These are phyloP conservation scores for Cyprinella venusta DNA, from an alignment of 2,797 vertebrate species.

Conservation along the genomic window DNA sequence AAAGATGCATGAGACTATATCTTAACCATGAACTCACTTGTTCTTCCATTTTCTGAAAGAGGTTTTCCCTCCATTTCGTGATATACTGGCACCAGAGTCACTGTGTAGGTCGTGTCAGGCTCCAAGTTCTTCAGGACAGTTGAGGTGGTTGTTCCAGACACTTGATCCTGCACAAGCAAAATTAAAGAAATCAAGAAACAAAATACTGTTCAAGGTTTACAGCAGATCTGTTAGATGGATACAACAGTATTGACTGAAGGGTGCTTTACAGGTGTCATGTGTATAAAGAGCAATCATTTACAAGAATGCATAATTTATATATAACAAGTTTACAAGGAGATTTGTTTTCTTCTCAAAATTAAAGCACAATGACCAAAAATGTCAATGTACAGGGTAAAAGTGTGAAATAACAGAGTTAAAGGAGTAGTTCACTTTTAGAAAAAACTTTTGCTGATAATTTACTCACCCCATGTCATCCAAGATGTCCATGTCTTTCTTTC, in stretches of 20 bases:
- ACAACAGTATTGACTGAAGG: not conserved
- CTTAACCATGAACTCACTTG: constrained; percentile 82
- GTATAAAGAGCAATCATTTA: not conserved
- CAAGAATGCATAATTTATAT: not conserved
- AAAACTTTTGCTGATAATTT: too few species aligned
- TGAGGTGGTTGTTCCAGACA: constrained; percentile 86
- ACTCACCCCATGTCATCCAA: too few species aligned
- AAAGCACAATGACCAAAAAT: not conserved
- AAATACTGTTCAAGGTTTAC: not conserved
- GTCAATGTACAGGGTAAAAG: not conserved
- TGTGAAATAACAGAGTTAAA: not conserved
- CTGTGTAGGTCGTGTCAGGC: constrained; percentile 85
- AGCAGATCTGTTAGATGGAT: not conserved
- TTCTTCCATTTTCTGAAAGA: constrained; percentile 85
- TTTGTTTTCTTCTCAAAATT: not conserved
- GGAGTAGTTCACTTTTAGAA: too few species aligned
- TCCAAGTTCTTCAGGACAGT: constrained; percentile 86
- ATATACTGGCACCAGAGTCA: constrained; percentile 90
- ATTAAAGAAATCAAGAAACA: not conserved
- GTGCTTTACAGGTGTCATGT: not conserved
- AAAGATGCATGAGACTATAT: not conserved
- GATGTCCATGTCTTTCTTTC: too few species aligned
- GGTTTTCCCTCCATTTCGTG: constrained; percentile 89
- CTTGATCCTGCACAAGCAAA: constrained; percentile 79
- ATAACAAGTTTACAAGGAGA: not conserved